A percentile compares a stretch with the other conserved stretches of the same genome.
These are phyloP conservation scores for Florisuga fusca DNA, from an alignment of 2,797 vertebrate genomes.

Conservation along the genomic window DNA sequence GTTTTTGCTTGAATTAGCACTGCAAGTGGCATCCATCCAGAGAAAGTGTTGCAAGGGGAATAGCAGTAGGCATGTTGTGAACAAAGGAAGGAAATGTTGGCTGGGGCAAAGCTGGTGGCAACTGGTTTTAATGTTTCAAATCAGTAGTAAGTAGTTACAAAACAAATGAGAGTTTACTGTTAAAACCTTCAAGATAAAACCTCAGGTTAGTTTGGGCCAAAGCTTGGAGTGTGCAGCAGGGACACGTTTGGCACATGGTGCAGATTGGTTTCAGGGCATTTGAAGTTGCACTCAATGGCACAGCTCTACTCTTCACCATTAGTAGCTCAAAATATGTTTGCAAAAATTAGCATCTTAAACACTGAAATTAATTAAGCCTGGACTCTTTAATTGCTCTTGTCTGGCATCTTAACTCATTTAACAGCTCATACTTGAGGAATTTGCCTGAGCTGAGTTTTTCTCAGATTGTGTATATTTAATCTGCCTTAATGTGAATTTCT, in stretches of 20 bases:
- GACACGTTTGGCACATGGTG: background rate
- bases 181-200: constrained; percentile 12
- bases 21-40: constrained; percentile 59
- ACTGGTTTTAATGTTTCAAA: constrained; percentile 56
- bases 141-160: constrained; percentile 37
- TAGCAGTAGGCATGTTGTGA: constrained; percentile 30
- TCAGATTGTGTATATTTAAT: background rate
- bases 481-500: background rate
- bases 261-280: background rate
- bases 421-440: background rate
- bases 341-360: constrained; percentile 8
- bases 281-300: background rate
- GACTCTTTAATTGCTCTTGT: constrained; percentile 23
- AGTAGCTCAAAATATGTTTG: constrained; percentile 2
- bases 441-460: constrained; percentile 17
- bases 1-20: constrained; percentile 49
- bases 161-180: constrained; percentile 39
- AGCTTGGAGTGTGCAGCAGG: background rate
- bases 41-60: constrained; percentile 56
- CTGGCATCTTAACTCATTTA: background rate
- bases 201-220: background rate
- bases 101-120: constrained; percentile 25
- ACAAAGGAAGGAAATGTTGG: constrained; percentile 58
- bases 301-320: constrained; percentile 26
- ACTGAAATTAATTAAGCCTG: constrained; percentile 33